These are phyloP conservation scores for Stenoptilia bipunctidactyla DNA, from an alignment of 2,888 invertebrate genomes.

Conservation along the genomic window DNA sequence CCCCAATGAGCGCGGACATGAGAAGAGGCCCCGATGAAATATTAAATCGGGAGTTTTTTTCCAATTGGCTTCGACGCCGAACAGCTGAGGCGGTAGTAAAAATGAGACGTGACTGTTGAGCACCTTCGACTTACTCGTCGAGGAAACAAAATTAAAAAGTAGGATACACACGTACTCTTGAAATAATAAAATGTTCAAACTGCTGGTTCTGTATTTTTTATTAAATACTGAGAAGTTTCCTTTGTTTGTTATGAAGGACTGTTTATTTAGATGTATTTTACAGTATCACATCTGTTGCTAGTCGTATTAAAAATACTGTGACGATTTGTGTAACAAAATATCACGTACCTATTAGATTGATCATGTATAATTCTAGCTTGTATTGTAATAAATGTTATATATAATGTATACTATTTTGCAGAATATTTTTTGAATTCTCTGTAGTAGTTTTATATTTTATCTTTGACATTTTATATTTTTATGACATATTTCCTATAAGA, in stretches of 20 bases:
- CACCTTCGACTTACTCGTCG: background rate
- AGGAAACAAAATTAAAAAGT: conserved; percentile 1
- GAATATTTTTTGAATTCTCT: too few relatives aligned
- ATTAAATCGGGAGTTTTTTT: conserved; percentile 51
- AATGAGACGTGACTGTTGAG: conserved; percentile 49
- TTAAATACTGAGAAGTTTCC: background rate
- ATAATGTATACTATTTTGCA: too few relatives aligned
- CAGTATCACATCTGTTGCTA: too few relatives aligned
- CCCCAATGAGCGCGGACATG: conserved; percentile 34
- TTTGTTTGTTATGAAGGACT: background rate
- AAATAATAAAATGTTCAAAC: background rate
- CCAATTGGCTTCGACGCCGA: conserved; percentile 40
- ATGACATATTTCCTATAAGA: too few relatives aligned
- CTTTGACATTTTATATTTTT: too few relatives aligned
- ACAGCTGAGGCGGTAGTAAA: conserved; percentile 64
- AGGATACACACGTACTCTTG: background rate
- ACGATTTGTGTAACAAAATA: too few relatives aligned
- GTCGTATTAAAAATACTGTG: too few relatives aligned
- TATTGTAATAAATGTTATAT: too few relatives aligned
- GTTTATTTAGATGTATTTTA: too few relatives aligned
- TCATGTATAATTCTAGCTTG: too few relatives aligned
- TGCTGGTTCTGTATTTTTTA: background rate
- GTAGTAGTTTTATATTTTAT: too few relatives aligned
- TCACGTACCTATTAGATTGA: too few relatives aligned
- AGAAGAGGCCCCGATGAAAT: conserved; percentile 38